Evolutionary conservation across 2,797 vertebrate species (phyloP).

Genomic region (Onychomys torridus): DNA sequence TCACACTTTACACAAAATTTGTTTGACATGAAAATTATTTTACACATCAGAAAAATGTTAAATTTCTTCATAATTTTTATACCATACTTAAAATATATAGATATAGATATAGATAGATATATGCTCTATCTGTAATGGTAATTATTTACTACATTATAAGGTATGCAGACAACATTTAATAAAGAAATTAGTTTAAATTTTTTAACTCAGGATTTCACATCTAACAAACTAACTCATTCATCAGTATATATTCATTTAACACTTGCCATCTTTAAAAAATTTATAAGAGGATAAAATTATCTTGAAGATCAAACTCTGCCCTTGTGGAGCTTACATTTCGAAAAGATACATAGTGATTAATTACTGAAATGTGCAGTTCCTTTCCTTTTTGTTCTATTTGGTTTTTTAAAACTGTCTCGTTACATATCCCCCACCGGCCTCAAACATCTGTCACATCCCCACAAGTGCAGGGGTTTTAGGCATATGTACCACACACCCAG

Average conservation of each 20-base stretch:
- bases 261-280: not conserved
- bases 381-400: not conserved
- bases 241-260: not conserved
- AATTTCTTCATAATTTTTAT: not conserved
- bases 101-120: fast-evolving
- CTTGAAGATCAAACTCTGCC: not conserved
- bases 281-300: not conserved
- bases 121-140: not conserved
- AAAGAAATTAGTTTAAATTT: not conserved
- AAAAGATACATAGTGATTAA: not conserved
- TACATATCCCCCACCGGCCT: not conserved
- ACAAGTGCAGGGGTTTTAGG: not conserved
- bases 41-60: not conserved
- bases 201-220: not conserved
- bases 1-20: not conserved
- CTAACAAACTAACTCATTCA: not conserved
- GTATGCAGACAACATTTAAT: not conserved
- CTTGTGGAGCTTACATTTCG: not conserved
- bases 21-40: not conserved
- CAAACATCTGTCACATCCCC: not conserved
- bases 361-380: not conserved
- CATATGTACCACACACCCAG: not conserved
- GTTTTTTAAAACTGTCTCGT: not conserved
- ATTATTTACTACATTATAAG: not conserved
- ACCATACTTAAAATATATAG: not conserved